These are phyloP conservation scores for Gasterosteus nipponicus DNA, from an alignment of 2,113 vertebrate species.

Conservation along the genomic window DNA sequence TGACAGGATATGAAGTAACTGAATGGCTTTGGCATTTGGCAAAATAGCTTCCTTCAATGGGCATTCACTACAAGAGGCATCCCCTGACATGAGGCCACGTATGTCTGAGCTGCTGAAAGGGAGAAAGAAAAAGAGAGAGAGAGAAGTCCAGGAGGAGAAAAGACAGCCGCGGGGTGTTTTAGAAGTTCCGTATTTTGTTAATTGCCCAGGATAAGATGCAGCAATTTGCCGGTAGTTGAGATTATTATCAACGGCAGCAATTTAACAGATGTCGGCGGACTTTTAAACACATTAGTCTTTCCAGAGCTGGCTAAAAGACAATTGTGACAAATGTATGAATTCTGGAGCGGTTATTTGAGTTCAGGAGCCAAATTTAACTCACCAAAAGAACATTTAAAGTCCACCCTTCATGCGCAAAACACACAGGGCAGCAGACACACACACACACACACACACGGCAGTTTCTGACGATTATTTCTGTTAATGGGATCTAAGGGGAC, in stretches of 20 bases:
- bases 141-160: conserved; percentile 53
- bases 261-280: conserved; percentile 77
- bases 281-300: conserved; percentile 63
- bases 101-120: conserved; percentile 57
- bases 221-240: conserved; percentile 79
- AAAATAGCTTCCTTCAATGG: conserved; percentile 84
- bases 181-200: conserved; percentile 78
- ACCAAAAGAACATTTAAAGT: conserved; percentile 8
- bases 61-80: conserved; percentile 73
- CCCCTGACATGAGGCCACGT: conserved; percentile 70
- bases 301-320: conserved; percentile 43
- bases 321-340: conserved; percentile 37
- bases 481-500: conserved; percentile 77
- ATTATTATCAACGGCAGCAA: conserved; percentile 78
- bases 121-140: conserved; percentile 30
- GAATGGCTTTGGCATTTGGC: conserved; percentile 81
- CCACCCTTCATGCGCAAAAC: neutral
- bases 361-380: conserved; percentile 18
- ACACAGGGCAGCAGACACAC: conserved; percentile 25
- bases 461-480: conserved; percentile 63
- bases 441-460: conserved; percentile 6
- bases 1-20: conserved; percentile 84
- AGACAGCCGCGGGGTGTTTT: conserved; percentile 77
- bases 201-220: conserved; percentile 78
- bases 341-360: conserved; percentile 2